Base-by-base conservation (phyloP, 2,888 invertebrate species). In the Leptarthrus brevirostris region DNA sequence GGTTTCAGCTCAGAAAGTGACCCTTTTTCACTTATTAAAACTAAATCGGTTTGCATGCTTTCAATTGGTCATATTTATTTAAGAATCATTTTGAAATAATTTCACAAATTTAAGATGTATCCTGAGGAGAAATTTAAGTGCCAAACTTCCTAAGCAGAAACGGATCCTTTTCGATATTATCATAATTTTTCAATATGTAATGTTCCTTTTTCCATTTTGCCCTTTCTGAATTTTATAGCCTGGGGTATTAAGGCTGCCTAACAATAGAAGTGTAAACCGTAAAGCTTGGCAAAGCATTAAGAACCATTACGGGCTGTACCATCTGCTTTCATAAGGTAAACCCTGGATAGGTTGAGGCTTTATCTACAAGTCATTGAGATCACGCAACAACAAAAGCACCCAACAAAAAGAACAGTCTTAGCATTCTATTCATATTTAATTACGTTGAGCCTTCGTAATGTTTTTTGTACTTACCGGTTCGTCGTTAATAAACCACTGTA, bases 401-500 rank as follows among this genome's bases (percentile, higher is more conserved):
- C 8, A 30, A 8, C 30, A 30, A 30, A 5, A 30, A 30, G 3
- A 30, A 30, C 8, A 30, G 8, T n/a, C 30, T 30, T 4, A 8
- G 30, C 30, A 30, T n/a, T n/a, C n/a, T 30, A 30, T 8, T 12
- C 12, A 40, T 12, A 40, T 40, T 40, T 40, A 40, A 40, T 40
- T 40, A n/a, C 40, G n/a, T 12, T 12, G n/a, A n/a, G n/a, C n/a
- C n/a, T n/a, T n/a, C n/a, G n/a, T n/a, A n/a, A n/a, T n/a, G n/a
- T n/a, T n/a, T n/a, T n/a, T n/a, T 69, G 26, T 72, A 84, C 83
- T 82, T 86, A 92, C 92, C 89, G 90, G 88, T 83, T 91, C 89
- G 79, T 92, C 92, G 81, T 93, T 92, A 81, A 93, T 91, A 84
- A 91, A 92, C 92, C 92, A 93, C 81, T 91, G 90, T 24, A 93